Percentiles rank a stretch among this genome's conserved stretches.
Evolutionary conservation across 2,888 invertebrate species (phyloP).

Genomic region (Platerodrilus igneus): DNA sequence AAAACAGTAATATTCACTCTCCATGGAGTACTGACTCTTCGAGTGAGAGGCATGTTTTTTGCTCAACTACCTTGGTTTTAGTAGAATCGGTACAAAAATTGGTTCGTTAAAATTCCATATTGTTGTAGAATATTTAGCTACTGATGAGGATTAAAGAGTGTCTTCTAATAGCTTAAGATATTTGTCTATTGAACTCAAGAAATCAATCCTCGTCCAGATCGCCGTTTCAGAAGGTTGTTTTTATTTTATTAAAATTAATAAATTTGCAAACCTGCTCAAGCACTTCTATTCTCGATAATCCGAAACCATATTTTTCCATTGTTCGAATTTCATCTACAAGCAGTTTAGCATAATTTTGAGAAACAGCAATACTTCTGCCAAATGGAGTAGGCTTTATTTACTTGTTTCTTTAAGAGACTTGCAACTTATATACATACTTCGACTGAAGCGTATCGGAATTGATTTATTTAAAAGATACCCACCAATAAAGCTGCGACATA

Average conservation of each 20-base stretch:
- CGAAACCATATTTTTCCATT: no score
- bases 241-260: conserved; percentile 27
- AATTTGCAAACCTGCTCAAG: conserved; percentile 25
- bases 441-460: no score
- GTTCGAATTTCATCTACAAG: no score
- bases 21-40: conserved; percentile 15
- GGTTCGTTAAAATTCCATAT: conserved; percentile 32
- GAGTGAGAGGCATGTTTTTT: conserved; percentile 7
- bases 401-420: no score
- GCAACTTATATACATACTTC: no score
- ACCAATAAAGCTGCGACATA: no score
- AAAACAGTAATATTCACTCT: conserved; percentile 21
- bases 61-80: conserved; percentile 23
- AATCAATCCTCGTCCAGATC: conserved; percentile 33
- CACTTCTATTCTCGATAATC: conserved; percentile 29
- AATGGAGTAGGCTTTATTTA: no score
- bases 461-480: no score
- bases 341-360: no score
- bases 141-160: conserved; percentile 10
- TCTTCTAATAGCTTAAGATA: conserved; percentile 25
- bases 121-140: conserved; percentile 20
- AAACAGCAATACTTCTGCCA: no score
- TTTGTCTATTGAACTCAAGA: conserved; percentile 25
- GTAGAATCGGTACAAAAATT: conserved; percentile 18
- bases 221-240: conserved; percentile 30